Evolutionary conservation across 2,888 invertebrate species (phyloP), one percentile per base, ranked within the genome.

Genomic region (Lasioglossum oenotherae): DNA sequence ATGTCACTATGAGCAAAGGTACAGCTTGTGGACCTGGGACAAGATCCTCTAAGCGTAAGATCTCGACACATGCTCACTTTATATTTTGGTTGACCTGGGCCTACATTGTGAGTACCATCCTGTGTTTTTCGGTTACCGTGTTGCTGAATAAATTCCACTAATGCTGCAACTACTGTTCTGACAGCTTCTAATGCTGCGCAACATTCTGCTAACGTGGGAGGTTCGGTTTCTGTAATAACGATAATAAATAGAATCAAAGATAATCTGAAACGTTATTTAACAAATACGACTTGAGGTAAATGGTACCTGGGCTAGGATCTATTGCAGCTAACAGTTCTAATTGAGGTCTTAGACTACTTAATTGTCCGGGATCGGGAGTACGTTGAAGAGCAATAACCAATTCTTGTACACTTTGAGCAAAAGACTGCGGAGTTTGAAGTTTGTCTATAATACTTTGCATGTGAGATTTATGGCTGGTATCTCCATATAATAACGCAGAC

Each of bases 401-500:
- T 95, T 99, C 99, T 93, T 98, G 98, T 0, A 99, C 98, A 44
- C 98, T 98, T 95, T 98, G 97, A 19, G 98, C 97, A 96, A 99
- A 99, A 0, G 98, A 98, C 93, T 98, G 98, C 0, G 99, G 99
- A 12, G 98, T 98, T 95, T 99, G 99, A 84, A 99, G 96, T 96
- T 99, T 98, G 94, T 98, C 98, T 92, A 97, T 97, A 90, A 98
- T 97, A 93, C 97, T 97, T 95, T 99, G 99, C 99, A 99, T 99
- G 94, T 99, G 99, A 14, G 99, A 98, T 94, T 99, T 99, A 94
- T 99, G 99, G 6, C 97, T 97, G 0, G 98, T 97, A 94, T 99
- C 99, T 0, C 99, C 99, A 94, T 99, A 99, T 0, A 99, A 96
- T 74, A 99, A 95, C 0, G 99, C 98, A 3, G 99, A 99, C 99